These are phyloP conservation scores for Eulemur rufifrons DNA, from an alignment of 2,113 vertebrate genomes.

Conservation along the genomic window DNA sequence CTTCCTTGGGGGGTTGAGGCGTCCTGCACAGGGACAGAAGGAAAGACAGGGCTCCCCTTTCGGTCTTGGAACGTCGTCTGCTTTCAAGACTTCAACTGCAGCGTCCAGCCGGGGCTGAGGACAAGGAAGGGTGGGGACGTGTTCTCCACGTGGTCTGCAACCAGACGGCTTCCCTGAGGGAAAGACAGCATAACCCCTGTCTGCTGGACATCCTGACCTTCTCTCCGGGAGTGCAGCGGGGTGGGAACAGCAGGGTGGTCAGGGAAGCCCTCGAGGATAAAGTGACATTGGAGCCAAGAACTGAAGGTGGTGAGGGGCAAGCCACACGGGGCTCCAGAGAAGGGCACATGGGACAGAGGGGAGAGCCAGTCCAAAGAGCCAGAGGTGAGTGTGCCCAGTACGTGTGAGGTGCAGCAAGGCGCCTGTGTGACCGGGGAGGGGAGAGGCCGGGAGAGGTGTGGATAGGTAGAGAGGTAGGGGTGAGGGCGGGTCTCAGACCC, in stretches of 20 bases:
- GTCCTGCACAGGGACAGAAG: neutral
- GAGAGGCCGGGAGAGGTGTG: rapidly evolving
- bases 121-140: neutral
- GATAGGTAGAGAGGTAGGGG: neutral
- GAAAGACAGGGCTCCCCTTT: neutral
- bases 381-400: neutral
- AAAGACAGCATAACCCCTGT: neutral
- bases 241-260: neutral
- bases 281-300: neutral
- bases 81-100: neutral
- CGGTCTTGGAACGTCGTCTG: neutral
- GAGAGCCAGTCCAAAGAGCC: neutral
- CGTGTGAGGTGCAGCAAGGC: neutral
- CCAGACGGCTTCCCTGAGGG: neutral
- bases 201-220: neutral
- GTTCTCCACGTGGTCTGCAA: neutral
- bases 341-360: neutral
- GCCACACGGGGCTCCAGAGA: neutral
- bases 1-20: neutral
- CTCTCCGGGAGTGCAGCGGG: neutral
- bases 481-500: rapidly evolving
- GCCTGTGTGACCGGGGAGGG: neutral
- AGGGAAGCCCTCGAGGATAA: neutral
- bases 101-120: neutral
- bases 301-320: neutral